phyloP scores from a whole-genome alignment of 2,888 invertebrate species.

The Cylloceria caligata region DNA sequence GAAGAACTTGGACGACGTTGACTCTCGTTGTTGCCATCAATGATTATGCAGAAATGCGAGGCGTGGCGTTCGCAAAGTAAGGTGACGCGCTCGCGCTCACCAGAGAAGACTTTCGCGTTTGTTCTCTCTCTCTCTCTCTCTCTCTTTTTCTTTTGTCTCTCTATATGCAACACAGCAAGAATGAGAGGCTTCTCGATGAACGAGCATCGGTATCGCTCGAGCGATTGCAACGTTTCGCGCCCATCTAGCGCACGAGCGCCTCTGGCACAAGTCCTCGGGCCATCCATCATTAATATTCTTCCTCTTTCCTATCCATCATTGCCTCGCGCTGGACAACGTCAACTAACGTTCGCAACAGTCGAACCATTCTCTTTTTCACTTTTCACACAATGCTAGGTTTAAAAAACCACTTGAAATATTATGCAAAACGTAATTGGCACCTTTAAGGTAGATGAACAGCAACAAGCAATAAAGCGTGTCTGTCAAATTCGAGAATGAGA shows the following conservation, averaged over 20 bases:
- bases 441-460: too few relatives aligned
- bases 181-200: constrained; percentile 4
- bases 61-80: constrained; percentile 77
- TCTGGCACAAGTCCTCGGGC: constrained; percentile 1
- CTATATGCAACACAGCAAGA: constrained; percentile 9
- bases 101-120: constrained; percentile 34
- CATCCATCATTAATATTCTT: constrained; percentile 30
- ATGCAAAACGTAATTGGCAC: too few relatives aligned
- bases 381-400: too few relatives aligned
- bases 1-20: constrained; percentile 10
- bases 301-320: constrained; percentile 1
- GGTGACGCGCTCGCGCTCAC: constrained; percentile 47
- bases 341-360: neutral
- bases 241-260: constrained; percentile 33
- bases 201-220: constrained; percentile 24
- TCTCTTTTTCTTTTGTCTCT: neutral
- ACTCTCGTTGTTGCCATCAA: constrained; percentile 32
- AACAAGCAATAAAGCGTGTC: too few relatives aligned
- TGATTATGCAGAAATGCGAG: constrained; percentile 81
- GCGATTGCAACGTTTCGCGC: constrained; percentile 44
- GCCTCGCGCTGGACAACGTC: neutral
- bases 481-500: too few relatives aligned
- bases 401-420: too few relatives aligned
- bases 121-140: neutral
- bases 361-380: neutral